Evolutionary conservation across 2,113 vertebrate genomes (phyloP).

Genomic region (Donacobius atricapilla): DNA sequence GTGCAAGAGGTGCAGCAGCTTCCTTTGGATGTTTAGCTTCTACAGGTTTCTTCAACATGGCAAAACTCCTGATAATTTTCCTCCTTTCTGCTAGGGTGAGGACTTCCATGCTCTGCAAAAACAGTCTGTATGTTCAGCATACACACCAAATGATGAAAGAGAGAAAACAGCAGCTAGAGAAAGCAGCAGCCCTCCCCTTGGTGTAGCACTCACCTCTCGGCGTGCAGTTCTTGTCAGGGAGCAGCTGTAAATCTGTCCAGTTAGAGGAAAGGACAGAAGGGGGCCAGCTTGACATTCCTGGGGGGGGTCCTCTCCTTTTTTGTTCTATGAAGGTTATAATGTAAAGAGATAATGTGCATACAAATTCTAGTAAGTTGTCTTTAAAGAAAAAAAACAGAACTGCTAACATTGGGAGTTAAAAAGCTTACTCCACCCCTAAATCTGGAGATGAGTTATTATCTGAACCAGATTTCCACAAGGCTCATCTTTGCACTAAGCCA

Average conservation of each 20-base stretch:
- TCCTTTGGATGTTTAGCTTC: background rate
- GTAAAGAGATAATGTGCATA: background rate
- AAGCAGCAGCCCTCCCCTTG: background rate
- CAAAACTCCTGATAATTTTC: background rate
- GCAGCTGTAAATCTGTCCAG: fast-evolving
- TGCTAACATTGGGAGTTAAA: background rate
- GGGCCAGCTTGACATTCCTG: background rate
- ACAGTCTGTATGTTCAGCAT: background rate
- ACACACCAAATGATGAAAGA: background rate
- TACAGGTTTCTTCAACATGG: background rate
- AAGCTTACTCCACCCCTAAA: background rate
- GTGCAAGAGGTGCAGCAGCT: background rate
- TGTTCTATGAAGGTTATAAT: background rate
- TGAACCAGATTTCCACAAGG: background rate
- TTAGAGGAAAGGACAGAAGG: background rate
- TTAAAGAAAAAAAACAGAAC: background rate
- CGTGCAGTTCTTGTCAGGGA: background rate
- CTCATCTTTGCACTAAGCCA: background rate
- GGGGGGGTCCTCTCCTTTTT: background rate
- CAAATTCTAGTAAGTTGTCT: background rate
- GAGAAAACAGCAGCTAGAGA: background rate
- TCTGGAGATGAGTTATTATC: background rate
- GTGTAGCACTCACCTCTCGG: background rate
- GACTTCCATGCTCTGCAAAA: background rate
- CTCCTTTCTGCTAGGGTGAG: background rate